A percentile compares a stretch with the other conserved stretches of the same genome.
Conservation (phyloP, 2,888 invertebrate genomes). For the Petrolisthes cinctipes region DNA sequence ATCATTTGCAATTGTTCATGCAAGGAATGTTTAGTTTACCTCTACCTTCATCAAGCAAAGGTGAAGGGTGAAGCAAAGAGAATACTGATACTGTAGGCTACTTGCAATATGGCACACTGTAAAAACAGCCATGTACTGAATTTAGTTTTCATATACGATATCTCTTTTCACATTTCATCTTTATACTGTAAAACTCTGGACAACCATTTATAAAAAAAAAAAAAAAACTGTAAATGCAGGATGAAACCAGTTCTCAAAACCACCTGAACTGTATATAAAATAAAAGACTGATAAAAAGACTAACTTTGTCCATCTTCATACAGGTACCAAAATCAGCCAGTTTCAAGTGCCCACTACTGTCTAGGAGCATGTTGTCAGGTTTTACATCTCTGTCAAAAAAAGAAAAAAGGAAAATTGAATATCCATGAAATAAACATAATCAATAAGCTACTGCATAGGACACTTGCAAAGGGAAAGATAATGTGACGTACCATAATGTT, state of each 20-base stretch:
- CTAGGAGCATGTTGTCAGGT: conserved; percentile 98
- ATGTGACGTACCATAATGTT: too few species aligned
- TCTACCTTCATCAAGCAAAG: too few species aligned
- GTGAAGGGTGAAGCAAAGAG: too few species aligned
- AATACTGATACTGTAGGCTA: too few species aligned
- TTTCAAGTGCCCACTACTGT: conserved; percentile 94
- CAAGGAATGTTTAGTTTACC: too few species aligned
- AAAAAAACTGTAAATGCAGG: not conserved
- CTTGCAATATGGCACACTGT: too few species aligned
- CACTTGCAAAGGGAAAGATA: too few species aligned
- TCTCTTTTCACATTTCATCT: not conserved
- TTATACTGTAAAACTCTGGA: not conserved
- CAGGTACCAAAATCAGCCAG: conserved; percentile 99
- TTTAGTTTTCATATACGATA: too few species aligned
- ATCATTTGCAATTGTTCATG: too few species aligned
- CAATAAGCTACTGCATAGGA: too few species aligned
- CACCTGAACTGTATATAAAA: not conserved
- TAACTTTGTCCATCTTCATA: conserved; percentile 92
- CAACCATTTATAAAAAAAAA: not conserved
- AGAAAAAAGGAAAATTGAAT: not conserved
- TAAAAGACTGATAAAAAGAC: not conserved
- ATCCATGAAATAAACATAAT: not conserved
- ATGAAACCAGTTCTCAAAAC: too few species aligned
- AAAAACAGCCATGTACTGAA: too few species aligned
- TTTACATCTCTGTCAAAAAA: conserved; percentile 92